Evolutionary conservation across 2,888 invertebrate genomes (phyloP).

Genomic region (Leptinotarsa peninsularis): DNA sequence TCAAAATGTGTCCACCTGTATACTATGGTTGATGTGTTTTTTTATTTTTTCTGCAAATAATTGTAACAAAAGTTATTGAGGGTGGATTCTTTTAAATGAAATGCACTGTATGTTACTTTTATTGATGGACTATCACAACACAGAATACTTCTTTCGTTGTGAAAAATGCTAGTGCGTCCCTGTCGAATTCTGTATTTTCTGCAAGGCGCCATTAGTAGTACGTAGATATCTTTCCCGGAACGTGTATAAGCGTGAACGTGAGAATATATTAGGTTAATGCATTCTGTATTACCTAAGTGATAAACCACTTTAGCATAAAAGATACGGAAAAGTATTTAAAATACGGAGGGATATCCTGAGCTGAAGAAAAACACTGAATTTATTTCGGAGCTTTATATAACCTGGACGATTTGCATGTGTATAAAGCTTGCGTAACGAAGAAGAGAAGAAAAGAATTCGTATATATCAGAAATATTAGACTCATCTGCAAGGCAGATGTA

Average conservation of each 20-base stretch:
- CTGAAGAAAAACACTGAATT: neutral
- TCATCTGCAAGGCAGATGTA: too few relatives aligned
- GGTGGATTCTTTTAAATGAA: too few relatives aligned
- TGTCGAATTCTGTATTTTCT: slow-evolving; percentile 1
- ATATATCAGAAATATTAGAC: too few relatives aligned
- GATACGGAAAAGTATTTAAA: slow-evolving; percentile 28
- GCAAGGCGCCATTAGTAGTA: slow-evolving; percentile 16
- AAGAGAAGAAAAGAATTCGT: too few relatives aligned
- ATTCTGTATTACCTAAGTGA: slow-evolving; percentile 38
- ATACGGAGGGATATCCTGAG: neutral
- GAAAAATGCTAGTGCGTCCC: neutral
- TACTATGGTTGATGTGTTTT: too few relatives aligned
- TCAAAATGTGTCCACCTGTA: too few relatives aligned
- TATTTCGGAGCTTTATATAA: neutral
- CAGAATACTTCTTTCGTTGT: neutral
- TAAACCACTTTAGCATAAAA: slow-evolving; percentile 31
- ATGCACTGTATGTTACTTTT: too few relatives aligned
- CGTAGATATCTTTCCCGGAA: slow-evolving; percentile 28
- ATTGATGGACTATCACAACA: too few relatives aligned
- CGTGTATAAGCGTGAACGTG: slow-evolving; percentile 22
- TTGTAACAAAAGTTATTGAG: too few relatives aligned
- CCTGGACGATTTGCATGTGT: neutral
- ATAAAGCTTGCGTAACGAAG: neutral
- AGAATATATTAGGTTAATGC: slow-evolving; percentile 44
- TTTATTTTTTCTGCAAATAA: too few relatives aligned